Percentiles rank a stretch among this genome's conserved stretches.
phyloP scores from a whole-genome alignment of 1,140 invertebrate genomes.

The Lordiphosa stackelbergi region DNA sequence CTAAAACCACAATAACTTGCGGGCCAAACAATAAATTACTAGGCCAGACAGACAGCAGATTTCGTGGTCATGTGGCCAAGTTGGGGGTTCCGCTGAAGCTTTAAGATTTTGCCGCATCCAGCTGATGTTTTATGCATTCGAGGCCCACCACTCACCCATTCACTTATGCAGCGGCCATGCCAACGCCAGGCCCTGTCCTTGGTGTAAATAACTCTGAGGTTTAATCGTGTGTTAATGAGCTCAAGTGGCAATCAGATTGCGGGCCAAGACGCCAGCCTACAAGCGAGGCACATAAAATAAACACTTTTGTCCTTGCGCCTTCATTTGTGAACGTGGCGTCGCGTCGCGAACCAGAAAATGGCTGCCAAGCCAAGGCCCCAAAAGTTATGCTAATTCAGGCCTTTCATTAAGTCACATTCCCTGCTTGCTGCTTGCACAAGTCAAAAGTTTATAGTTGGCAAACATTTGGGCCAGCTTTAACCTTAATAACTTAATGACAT shows the following conservation, averaged over 20 bases:
- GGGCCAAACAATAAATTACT: slow-evolving; percentile 62
- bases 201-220: slow-evolving; percentile 59
- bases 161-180: slow-evolving; percentile 38
- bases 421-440: slow-evolving; percentile 29
- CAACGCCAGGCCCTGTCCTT: slow-evolving; percentile 21
- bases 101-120: slow-evolving; percentile 14
- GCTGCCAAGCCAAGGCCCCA: slow-evolving; percentile 19
- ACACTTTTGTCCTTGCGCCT: slow-evolving; percentile 59
- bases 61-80: slow-evolving; percentile 12
- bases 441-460: slow-evolving; percentile 65
- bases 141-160: slow-evolving; percentile 30
- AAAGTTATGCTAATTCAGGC: slow-evolving; percentile 69
- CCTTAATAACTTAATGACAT: slow-evolving; percentile 71
- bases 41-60: slow-evolving; percentile 39
- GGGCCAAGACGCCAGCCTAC: slow-evolving; percentile 38
- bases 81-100: slow-evolving; percentile 2
- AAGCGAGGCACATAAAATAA: slow-evolving; percentile 55
- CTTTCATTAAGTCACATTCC: slow-evolving; percentile 60
- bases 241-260: slow-evolving; percentile 72
- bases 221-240: slow-evolving; percentile 72
- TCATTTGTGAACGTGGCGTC: slow-evolving; percentile 6
- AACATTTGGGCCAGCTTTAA: slow-evolving; percentile 60
- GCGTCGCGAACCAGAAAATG: slow-evolving; percentile 30
- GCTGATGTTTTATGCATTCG: slow-evolving; percentile 52
- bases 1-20: slow-evolving; percentile 66